Base-by-base conservation (phyloP, 2,888 invertebrate genomes). In the Macropis europaea region DNA sequence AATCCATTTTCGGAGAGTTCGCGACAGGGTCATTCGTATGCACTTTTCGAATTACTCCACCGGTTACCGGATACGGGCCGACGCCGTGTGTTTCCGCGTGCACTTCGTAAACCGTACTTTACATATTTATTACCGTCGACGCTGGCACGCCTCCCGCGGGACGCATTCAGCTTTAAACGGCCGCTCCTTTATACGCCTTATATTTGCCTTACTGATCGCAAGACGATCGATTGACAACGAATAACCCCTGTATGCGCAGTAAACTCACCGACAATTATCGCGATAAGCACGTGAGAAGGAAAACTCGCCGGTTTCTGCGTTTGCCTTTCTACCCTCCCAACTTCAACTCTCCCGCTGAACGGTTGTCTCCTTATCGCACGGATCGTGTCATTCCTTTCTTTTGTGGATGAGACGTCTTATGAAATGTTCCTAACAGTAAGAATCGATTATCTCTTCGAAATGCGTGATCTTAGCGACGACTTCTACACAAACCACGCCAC, bases 91-190 rank as follows among this genome's bases (percentile, higher is more conserved):
- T 62, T 72, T 60, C 48, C 56, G 43, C 50, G 57, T 57, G 32
- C 56, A 60, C 71, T 77, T 60, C 67, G 71, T 73, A 73, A 78
- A 71, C 76, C 70, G 75, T 73, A 81, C 67, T 82, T 82, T 84
- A 82, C 82, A 84, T 84, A 84, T 84, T 84, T 84, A 84, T 83
- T 77, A 74, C 71, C 67, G 45, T 19, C 54, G 66, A 64, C 70
- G 45, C 50, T 61, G 43, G 42, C 63, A 61, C 56, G 61, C n/a
- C 57, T 78, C 85, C 71, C 82, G 3, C n/a, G 80, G 78, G 84
- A 70, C 68, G 40, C 81, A 85, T 84, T 77, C 73, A 42, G 68
- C 45, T 77, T 84, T 82, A 81, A 85, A 81, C 79, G 83, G 73
- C 59, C 76, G 62, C 59, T 59, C 67, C 60, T 76, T 74, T 73